Conservation (phyloP, 2,888 invertebrate species). For the Apamea crenata region DNA sequence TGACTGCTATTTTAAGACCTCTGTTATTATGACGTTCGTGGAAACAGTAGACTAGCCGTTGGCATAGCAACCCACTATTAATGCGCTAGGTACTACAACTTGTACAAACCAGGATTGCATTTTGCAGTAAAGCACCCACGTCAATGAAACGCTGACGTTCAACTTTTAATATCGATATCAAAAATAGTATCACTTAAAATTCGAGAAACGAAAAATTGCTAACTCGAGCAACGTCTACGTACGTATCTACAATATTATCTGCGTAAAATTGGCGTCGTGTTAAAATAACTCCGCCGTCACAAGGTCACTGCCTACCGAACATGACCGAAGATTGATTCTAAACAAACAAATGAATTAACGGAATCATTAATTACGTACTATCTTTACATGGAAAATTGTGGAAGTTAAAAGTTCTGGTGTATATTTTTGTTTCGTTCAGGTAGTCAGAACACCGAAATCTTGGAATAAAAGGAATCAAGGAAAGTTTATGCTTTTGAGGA, state of each 20-base stretch:
- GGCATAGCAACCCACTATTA: slow-evolving; percentile 42
- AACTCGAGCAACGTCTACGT: slow-evolving; percentile 17
- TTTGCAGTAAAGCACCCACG: neutral
- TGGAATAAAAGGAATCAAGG: slow-evolving; percentile 3
- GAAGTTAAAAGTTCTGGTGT: slow-evolving; percentile 10
- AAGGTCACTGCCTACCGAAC: slow-evolving; percentile 60
- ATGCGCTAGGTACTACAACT: neutral
- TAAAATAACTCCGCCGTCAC: slow-evolving; percentile 60
- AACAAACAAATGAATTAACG: slow-evolving; percentile 51
- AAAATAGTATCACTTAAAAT: slow-evolving; percentile 11
- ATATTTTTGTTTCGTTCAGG: slow-evolving; percentile 32
- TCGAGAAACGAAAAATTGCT: slow-evolving; percentile 21
- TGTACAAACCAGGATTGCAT: neutral
- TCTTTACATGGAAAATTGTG: slow-evolving; percentile 28
- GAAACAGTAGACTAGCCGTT: slow-evolving; percentile 14
- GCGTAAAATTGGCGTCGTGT: slow-evolving; percentile 48
- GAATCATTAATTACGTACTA: slow-evolving; percentile 51
- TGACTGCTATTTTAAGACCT: slow-evolving; percentile 32
- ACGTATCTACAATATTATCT: slow-evolving; percentile 42
- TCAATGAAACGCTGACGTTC: neutral
- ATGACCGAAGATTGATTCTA: slow-evolving; percentile 50
- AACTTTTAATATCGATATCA: slow-evolving; percentile 6
- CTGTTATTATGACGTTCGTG: slow-evolving; percentile 42
- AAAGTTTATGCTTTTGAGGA: neutral
- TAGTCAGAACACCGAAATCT: slow-evolving; percentile 9